Evolutionary conservation across 2,113 vertebrate species (phyloP), one percentile per base, ranked within the genome.

Genomic region (Callocephalon fimbriatum): DNA sequence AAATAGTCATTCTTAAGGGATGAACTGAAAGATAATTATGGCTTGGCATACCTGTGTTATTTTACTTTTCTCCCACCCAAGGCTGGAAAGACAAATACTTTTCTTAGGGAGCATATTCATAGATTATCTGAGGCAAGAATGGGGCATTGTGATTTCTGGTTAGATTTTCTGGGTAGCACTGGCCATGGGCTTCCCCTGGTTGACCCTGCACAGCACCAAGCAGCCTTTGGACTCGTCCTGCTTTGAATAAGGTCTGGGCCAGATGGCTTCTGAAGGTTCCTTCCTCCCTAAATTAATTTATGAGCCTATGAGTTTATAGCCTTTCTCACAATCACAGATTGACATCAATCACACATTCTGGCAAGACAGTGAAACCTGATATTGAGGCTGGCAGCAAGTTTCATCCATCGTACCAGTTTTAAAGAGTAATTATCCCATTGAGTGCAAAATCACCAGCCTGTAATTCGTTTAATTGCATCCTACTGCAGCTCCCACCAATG

Each of bases 381-480:
- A 93, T n/a, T 70, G 74, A 95, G 40, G 67, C 67, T 80, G 37
- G 50, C 63, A 96, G 47, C 54, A 54, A 89, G 76, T 88, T 94
- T 90, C 56, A 94, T 56, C 72, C 65, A 27, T 26, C n/a, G 32
- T 77, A 88, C 74, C 70, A 44, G 68, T 67, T 94, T 93, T 87
- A 89, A 84, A 59, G 65, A 81, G 65, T 63, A 87, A 96, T 94
- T 93, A 96, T 77, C 83, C 80, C 80, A 93, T 29, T 93, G 87
- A 96, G 72, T 81, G 25, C 56, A 95, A 86, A 91, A 88, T 84
- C 76, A 71, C 54, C 62, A 91, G 61, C 54, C 76, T 87, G 35
- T 89, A 91, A 95, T 96, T 91, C 75, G 31, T 47, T 91, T 94
- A 96, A 94, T 94, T 92, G 70, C 76, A 94, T 84, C 73, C 35